Evolutionary conservation across 64 coral and sea anemone genomes (phyloP).

Genomic region (Astreopora myriophthalma): DNA sequence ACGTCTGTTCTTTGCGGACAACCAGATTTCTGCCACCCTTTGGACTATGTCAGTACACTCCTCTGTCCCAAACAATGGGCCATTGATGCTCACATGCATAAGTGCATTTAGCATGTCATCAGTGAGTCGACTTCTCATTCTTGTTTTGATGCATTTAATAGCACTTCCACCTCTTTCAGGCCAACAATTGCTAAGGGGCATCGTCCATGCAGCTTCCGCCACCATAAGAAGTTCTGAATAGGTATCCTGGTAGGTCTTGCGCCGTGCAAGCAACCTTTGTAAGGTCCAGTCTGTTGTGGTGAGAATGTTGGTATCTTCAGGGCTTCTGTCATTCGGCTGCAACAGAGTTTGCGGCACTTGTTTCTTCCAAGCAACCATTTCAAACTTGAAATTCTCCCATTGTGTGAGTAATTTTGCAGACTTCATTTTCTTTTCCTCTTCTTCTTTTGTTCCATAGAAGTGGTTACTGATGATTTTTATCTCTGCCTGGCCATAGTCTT

Average conservation of each 20-base stretch:
- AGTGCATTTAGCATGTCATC: conserved; percentile 40
- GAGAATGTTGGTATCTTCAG: conserved; percentile 39
- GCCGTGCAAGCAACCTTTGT: conserved; percentile 26
- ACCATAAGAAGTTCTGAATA: conserved; percentile 38
- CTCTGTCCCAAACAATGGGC: conserved; percentile 29
- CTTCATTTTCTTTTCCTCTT: neutral
- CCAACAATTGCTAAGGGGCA: conserved; percentile 40
- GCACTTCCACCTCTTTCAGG: conserved; percentile 22
- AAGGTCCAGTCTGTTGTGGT: conserved; percentile 41
- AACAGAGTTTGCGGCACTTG: conserved; percentile 28
- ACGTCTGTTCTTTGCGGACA: conserved; percentile 33
- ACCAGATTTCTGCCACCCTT: conserved; percentile 42
- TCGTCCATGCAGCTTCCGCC: conserved; percentile 26
- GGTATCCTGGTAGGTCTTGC: conserved; percentile 31
- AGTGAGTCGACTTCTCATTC: conserved; percentile 32
- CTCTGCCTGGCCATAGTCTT: conserved; percentile 24
- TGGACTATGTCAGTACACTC: conserved; percentile 48
- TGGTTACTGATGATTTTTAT: conserved; percentile 21
- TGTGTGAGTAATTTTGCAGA: conserved; percentile 10
- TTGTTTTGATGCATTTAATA: too few relatives aligned
- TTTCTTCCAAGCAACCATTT: conserved; percentile 33
- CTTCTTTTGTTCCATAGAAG: conserved; percentile 19
- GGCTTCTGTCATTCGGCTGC: conserved; percentile 23
- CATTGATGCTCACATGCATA: conserved; percentile 34
- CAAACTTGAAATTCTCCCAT: conserved; percentile 37